Evolutionary conservation across 2,797 vertebrate species (phyloP).

Genomic region (Gila robusta): DNA sequence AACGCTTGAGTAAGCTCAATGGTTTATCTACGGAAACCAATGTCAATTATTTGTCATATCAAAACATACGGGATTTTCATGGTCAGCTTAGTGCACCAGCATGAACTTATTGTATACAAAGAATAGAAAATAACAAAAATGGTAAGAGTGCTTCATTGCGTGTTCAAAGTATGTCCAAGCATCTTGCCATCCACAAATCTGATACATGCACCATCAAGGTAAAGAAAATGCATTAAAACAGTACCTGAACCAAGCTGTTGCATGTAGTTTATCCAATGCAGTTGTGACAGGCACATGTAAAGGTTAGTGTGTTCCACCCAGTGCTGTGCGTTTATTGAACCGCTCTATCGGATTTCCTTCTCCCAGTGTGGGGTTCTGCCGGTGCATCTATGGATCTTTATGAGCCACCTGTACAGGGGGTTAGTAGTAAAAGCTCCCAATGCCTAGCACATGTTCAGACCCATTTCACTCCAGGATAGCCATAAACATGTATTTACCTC

Average conservation of each 20-base stretch:
- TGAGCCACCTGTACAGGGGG: neutral
- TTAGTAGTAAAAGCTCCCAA: neutral
- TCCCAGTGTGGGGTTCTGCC: neutral
- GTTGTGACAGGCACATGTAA: neutral
- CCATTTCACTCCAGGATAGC: neutral
- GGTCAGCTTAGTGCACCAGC: neutral
- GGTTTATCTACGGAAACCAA: constrained; percentile 28
- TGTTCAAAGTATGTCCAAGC: constrained; percentile 6
- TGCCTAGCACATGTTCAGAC: constrained; percentile 6
- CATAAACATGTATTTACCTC: neutral
- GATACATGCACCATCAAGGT: neutral
- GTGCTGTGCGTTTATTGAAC: neutral
- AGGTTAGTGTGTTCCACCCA: neutral
- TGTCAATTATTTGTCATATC: neutral
- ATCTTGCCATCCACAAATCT: neutral
- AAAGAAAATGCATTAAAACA: neutral
- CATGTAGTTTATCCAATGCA: neutral
- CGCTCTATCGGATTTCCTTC: neutral
- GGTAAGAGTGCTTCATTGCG: constrained; percentile 13
- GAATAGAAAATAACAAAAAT: constrained; percentile 20
- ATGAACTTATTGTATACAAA: neutral
- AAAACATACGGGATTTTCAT: neutral
- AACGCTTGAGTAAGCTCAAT: constrained; percentile 22
- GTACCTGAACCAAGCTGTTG: neutral
- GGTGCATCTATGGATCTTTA: constrained; percentile 1